Conservation (phyloP, 1,140 invertebrate species). For the Acromyrmex echinatior region DNA sequence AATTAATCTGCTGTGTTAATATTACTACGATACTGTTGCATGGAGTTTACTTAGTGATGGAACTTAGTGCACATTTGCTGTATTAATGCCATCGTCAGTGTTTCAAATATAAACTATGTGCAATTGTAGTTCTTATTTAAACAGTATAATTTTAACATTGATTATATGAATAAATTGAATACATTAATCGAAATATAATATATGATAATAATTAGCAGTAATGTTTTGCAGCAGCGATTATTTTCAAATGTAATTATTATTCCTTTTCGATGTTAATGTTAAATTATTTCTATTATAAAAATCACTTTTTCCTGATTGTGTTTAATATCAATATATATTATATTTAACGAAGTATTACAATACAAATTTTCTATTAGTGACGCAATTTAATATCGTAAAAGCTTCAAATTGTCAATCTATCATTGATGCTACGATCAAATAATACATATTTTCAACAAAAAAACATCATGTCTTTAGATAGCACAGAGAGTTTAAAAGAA, state of each 20-base stretch:
- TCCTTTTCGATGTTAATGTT: too few relatives aligned
- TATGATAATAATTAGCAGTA: background rate
- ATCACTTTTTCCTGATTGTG: background rate
- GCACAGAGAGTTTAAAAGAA: too few relatives aligned
- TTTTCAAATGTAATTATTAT: too few relatives aligned
- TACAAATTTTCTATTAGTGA: background rate
- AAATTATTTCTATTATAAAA: too few relatives aligned
- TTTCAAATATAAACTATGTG: too few relatives aligned
- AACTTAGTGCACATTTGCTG: background rate
- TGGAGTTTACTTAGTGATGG: background rate
- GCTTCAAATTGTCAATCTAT: background rate
- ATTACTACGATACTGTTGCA: background rate
- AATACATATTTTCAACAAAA: background rate
- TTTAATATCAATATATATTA: background rate
- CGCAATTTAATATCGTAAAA: background rate
- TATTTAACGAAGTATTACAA: background rate
- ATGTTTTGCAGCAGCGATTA: too few relatives aligned
- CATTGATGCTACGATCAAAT: too few relatives aligned
- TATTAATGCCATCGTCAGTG: background rate
- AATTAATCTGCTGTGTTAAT: background rate
- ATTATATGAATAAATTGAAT: too few relatives aligned
- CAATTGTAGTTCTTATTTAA: too few relatives aligned
- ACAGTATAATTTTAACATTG: too few relatives aligned
- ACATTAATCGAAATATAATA: background rate
- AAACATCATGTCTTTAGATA: background rate